Evolutionary conservation across 2,888 invertebrate genomes (phyloP).

Genomic region (Drosophila seclusa): DNA sequence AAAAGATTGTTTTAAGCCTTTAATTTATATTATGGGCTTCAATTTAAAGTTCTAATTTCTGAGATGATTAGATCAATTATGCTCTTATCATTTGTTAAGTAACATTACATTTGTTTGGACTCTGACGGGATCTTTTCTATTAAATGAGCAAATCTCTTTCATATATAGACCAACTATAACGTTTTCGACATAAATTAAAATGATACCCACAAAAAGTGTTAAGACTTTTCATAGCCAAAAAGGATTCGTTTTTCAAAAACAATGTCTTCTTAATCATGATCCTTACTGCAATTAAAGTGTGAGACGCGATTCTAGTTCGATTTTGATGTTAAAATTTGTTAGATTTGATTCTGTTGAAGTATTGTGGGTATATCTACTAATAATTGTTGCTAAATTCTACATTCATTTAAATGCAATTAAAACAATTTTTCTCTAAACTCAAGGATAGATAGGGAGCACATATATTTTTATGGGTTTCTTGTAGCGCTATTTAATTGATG

Average conservation of each 20-base stretch:
- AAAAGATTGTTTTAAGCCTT: not conserved
- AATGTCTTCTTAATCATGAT: not conserved
- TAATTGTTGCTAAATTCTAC: not conserved
- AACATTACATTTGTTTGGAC: not conserved
- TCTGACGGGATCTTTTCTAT: not conserved
- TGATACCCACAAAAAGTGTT: not conserved
- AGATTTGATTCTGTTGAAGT: not conserved
- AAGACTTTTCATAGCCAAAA: not conserved
- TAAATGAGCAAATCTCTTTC: not conserved
- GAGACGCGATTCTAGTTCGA: not conserved
- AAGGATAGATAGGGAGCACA: not conserved
- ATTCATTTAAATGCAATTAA: not conserved
- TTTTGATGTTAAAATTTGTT: not conserved
- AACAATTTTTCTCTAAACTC: not conserved
- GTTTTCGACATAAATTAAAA: not conserved
- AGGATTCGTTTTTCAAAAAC: not conserved
- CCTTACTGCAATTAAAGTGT: not conserved
- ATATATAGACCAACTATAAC: not conserved
- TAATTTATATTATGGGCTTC: no score
- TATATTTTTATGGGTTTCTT: not conserved
- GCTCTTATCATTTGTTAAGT: not conserved
- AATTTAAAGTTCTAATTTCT: not conserved
- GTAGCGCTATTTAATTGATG: constrained; percentile 1
- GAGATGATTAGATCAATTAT: not conserved
- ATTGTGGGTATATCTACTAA: not conserved